phyloP scores from a whole-genome alignment of 2,113 vertebrate genomes.

The Sisor rabdophorus region DNA sequence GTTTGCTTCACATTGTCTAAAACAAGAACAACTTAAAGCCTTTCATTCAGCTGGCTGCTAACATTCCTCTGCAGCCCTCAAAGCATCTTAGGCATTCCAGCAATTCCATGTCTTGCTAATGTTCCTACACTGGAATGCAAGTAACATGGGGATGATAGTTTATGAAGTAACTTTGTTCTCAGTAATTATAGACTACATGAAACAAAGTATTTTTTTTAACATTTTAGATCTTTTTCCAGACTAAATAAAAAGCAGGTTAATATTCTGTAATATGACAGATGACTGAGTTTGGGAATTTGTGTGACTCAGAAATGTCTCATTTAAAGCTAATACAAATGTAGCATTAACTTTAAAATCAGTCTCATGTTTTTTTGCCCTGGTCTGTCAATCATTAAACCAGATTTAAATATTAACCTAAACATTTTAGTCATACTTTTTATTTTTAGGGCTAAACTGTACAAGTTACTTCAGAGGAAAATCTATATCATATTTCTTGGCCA shows the following conservation, averaged over 20 bases:
- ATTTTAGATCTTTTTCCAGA: neutral
- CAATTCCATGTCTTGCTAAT: slow-evolving; percentile 32
- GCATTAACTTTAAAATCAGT: neutral
- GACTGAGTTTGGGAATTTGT: neutral
- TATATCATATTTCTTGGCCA: slow-evolving; percentile 12
- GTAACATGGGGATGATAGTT: slow-evolving; percentile 30
- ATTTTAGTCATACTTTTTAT: slow-evolving; percentile 15
- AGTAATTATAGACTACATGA: slow-evolving; percentile 21
- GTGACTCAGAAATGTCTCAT: neutral
- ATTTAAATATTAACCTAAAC: no score
- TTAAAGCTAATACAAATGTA: neutral
- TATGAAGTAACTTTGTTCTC: slow-evolving; percentile 32
- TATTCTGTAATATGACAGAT: neutral
- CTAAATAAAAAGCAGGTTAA: neutral
- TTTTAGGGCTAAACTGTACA: neutral
- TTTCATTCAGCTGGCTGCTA: slow-evolving; percentile 45
- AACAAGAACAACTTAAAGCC: slow-evolving; percentile 39
- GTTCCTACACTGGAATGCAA: slow-evolving; percentile 35
- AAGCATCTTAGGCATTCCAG: slow-evolving; percentile 42
- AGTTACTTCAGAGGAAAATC: slow-evolving; percentile 25
- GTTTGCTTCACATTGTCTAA: slow-evolving; percentile 45
- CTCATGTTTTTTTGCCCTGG: neutral
- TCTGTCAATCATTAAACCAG: slow-evolving; percentile 5
- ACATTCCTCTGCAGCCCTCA: slow-evolving; percentile 44
- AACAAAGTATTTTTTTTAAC: neutral